Base-by-base conservation (phyloP, 1,140 invertebrate species). In the Zaprionus taronus region DNA sequence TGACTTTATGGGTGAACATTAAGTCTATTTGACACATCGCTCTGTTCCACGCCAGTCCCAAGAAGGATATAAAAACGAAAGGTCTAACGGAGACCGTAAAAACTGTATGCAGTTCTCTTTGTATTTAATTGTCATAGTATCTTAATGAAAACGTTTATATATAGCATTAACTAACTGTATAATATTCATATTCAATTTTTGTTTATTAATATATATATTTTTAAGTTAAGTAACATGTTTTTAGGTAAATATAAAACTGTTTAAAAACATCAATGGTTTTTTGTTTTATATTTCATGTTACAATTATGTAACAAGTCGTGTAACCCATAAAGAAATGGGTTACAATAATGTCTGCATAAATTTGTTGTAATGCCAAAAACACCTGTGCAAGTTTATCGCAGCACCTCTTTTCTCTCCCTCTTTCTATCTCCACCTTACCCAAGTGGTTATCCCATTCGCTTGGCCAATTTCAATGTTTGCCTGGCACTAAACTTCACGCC, bases 401-500 rank as follows among this genome's bases (percentile, higher is more conserved):
- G 22, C 47, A 4, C 20, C 47, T 14, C 20, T 17, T n/a, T 17
- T n/a, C 47, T 41, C 5, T 15, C 41, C 17, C 41, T 4, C 2
- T 3, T 47, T 15, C 12, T 4, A 3, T 12, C 34, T 14, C 2
- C 36, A 41, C 38, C 38, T 41, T n/a, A 6, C 17, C 44, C 17
- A 22, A 9, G 44, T 20, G 44, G 14, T 49, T 51, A 51, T 24
- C 26, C 24, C 60, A 26, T 62, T 62, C 24, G 15, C 26, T 31
- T 56, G 60, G 60, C 60, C 38, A 49, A 17, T 31, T 47, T 62
- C 22, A 26, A 62, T 47, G 24, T 62, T 47, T 17, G 22, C 5
- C 60, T 28, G 24, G 22, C 9, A 14, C 41, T 24, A 62, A 62
- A 49, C 58, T 61, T 61, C 38, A n/a, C 24, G 38, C 58, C 58